Base-by-base conservation (phyloP, 1,140 invertebrate species). In the Drosophila gunungcola region DNA sequence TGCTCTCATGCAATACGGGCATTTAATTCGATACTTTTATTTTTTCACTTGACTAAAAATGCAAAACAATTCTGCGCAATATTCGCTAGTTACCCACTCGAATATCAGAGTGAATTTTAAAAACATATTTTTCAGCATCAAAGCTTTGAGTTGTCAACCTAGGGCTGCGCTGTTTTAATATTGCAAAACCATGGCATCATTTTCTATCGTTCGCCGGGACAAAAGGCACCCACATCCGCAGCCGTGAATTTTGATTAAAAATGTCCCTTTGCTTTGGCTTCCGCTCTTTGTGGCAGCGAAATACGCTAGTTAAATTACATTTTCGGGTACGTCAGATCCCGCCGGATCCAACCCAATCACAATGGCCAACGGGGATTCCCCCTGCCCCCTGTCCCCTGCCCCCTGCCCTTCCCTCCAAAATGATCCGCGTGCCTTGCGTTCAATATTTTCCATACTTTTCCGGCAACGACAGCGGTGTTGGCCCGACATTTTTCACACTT, bases 221-320 rank as follows among this genome's bases (percentile, higher is more conserved):
- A 70, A 70, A 51, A 41, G 63, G 4, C 38, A 2, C 21, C 51
- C 67, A 36, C 43, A 69, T 56, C 43, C 43, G 36, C 21, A 43
- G 7, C 45, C 45, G 12, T 70, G 68, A 55, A 64, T 69, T 86
- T 88, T 88, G 65, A 88, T 82, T 88, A 82, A 88, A 86, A 75
- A 54, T 82, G 43, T 68, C 41, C 63, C 60, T 69, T 64, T 82
- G 65, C 78, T 76, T 79, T 79, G 83, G 83, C 78, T 86, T 86
- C 69, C 10, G 53, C 25, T 29, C 27, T 58, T 39, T 57, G 64
- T 67, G 61, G 56, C 57, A 43, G 38, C 42, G 49, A 56, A 84
- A 80, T 75, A 48, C 75, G 74, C 53, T 81, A 74, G 62, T 85
- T 69, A 78, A 73, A 85, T 85, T 80, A 73, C 43, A 80, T 85